Evolutionary conservation across 2,113 vertebrate species (phyloP), one percentile per base, ranked within the genome.

Genomic region (Cryptotis parvus): DNA sequence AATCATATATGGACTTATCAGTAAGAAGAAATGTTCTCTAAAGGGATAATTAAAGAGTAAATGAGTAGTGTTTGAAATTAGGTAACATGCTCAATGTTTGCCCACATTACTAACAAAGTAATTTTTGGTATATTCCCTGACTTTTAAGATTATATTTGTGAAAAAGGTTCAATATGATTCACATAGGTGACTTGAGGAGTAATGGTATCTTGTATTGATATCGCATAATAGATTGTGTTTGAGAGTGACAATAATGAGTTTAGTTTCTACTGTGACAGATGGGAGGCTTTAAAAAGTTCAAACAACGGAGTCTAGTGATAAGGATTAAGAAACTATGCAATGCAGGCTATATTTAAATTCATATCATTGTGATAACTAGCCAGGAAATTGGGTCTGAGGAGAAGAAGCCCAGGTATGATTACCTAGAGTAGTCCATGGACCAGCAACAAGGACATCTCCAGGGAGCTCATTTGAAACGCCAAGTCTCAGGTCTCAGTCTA

Each of bases 61-160:
- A 86, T 69, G 12, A 88, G 24, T 6, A 77, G 33, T 52, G 20
- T 77, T 95, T 76, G 35, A 84, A 77, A 84, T 65, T 37, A 70
- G 26, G 22, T 65, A 79, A 52, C 6, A 33, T 3, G 6, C 76
- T 22, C 58, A 87, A 68, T n/a, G 80, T 29, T 55, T 70, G 6
- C 4, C 33, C 89, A 26, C n/a, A 18, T 70, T 76, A 81, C 9
- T 80, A 49, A 43, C 35, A 52, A 20, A 74, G n/a, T 78, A 9
- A 93, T 85, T 77, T n/a, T 49, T 93, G 26, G 69, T 75, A 31
- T n/a, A 35, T 29, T 89, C 45, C 29, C 26, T 33, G 35, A n/a
- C 4, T 70, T 91, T 78, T 76, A 75, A 83, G 77, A 26, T 3
- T 1, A 26, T 63, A 77, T 52, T 29, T 88, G 1, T n/a, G 83